Evolutionary conservation across 2,888 invertebrate species (phyloP), one percentile per base, ranked within the genome.

Genomic region (Xiphydria camelus): DNA sequence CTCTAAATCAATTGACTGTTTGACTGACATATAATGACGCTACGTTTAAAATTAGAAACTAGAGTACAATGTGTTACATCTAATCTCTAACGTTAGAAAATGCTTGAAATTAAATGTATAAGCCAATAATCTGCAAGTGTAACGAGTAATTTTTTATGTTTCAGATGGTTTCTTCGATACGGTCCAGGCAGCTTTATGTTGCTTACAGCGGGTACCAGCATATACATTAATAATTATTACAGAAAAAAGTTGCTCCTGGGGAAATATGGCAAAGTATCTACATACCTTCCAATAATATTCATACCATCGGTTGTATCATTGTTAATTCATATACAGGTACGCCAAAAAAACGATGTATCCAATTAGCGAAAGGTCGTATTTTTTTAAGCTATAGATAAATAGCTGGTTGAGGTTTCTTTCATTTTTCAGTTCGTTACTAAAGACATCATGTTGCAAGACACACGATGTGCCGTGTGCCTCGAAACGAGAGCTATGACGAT

Each of bases 401-500:
- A 23, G 12, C 29, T 42, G n/a, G n/a, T 31, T 9, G 2, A 10
- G 14, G 1, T 36, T 15, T 37, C 18, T 39, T 12, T 36, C 19
- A 10, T 41, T 47, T 76, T 78, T 32, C 70, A 86, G 82, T 56
- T 80, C 41, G 67, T 89, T 33, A 75, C 84, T 56, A 78, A 78
- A 1, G 73, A 80, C 12, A 70, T 88, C 45, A 53, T 88, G 2
- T 54, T 88, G 14, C 77, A 82, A 66, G 80, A 78, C 21, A 73
- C 78, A 1, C 53, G 66, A 1, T 90, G 90, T 60, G 82, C 86
- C 0, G 61, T 86, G 4, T 90, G 90, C 64, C 61, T 82, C 17
- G 84, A 89, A 75, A 51, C 84, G 1, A 79, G 79, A 48, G 81
- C 87, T 18, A 77, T 80, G 2, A 69, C 75, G 0, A 55, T 84